phyloP scores from a whole-genome alignment of 2,113 vertebrate species.

The Scalopus aquaticus region DNA sequence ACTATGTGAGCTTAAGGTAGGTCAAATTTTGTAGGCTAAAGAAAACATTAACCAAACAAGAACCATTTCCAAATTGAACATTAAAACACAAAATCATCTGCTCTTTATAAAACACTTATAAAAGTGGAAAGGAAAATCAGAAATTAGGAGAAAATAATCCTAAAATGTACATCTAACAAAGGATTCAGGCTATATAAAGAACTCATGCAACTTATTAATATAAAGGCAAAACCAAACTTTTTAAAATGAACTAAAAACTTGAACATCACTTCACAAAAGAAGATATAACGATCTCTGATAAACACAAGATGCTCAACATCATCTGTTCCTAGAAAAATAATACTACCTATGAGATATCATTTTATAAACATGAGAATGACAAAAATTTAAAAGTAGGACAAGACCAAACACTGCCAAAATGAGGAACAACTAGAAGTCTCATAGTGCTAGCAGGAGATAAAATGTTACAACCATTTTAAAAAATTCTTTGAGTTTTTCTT shows the following conservation, averaged over 20 bases:
- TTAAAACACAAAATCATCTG: too few relatives aligned
- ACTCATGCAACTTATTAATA: too few relatives aligned
- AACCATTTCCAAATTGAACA: too few relatives aligned
- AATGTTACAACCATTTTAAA: not conserved
- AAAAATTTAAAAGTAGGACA: not conserved
- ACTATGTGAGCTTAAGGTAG: too few relatives aligned
- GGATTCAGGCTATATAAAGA: too few relatives aligned
- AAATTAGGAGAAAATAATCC: too few relatives aligned
- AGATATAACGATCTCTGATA: not conserved
- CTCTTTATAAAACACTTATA: too few relatives aligned
- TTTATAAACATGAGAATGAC: not conserved
- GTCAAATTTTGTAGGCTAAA: too few relatives aligned
- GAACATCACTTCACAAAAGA: not conserved
- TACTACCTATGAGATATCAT: not conserved
- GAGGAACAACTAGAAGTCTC: not conserved
- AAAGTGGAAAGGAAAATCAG: not conserved
- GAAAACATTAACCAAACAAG: too few relatives aligned
- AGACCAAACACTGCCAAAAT: not conserved
- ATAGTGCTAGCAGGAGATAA: not conserved
- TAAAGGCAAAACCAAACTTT: too few relatives aligned
- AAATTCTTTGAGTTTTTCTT: not conserved
- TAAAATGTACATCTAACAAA: too few relatives aligned
- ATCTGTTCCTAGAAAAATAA: not conserved
- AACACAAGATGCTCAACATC: not conserved
- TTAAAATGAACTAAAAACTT: too few relatives aligned